phyloP scores from a whole-genome alignment of 2,113 vertebrate genomes.

The Halichoerus grypus region DNA sequence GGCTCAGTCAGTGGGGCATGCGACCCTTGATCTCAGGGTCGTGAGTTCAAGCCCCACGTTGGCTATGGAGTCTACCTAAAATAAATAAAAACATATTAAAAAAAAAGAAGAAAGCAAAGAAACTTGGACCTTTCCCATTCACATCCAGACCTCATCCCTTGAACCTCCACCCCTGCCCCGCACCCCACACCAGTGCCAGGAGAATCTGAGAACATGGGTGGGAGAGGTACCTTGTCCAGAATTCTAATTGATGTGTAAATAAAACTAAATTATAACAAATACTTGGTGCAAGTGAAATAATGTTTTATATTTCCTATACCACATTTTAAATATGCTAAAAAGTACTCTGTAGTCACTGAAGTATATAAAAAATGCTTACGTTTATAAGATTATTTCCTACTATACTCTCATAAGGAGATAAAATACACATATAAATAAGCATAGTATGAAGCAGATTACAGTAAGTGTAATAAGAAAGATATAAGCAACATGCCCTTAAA shows the following conservation, averaged over 20 bases:
- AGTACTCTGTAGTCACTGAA: neutral
- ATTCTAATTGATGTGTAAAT: neutral
- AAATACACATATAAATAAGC: neutral
- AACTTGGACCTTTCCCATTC: neutral
- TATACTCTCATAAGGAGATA: neutral
- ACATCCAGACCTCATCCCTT: neutral
- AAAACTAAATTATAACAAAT: neutral
- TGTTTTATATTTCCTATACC: neutral
- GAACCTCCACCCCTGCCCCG: neutral
- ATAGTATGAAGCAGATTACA: neutral
- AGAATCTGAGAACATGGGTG: neutral
- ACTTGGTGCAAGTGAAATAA: neutral
- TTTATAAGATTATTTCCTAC: neutral
- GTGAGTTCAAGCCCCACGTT: too few species aligned
- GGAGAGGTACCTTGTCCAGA: neutral
- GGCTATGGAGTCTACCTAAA: too few species aligned
- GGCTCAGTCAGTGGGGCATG: too few species aligned
- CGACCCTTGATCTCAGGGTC: too few species aligned
- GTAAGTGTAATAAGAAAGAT: neutral
- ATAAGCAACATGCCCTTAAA: neutral
- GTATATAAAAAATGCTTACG: neutral
- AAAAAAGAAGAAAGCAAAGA: neutral
- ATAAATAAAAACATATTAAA: too few species aligned
- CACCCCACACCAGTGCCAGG: neutral
- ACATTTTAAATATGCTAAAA: slow-evolving; percentile 37